Evolutionary conservation across 2,888 invertebrate species (phyloP), one percentile per base, ranked within the genome.

Genomic region (Luperina nickerlii): DNA sequence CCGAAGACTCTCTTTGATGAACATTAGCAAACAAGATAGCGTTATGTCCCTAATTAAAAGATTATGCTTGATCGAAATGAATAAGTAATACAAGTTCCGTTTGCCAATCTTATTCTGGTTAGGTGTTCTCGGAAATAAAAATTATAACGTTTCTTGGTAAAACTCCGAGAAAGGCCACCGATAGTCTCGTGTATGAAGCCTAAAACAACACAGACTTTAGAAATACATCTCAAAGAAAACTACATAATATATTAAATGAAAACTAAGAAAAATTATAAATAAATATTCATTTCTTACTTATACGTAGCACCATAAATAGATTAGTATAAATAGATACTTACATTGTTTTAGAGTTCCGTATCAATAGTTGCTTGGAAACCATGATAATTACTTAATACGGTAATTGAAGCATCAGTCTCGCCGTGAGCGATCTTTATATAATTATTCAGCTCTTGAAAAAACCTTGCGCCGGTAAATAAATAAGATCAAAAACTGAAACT

Each of bases 61-160:
- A 54, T 68, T 62, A 77, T 62, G 51, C 7, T 83, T 48, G 38
- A 83, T 83, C 45, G 24, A 83, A 77, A 80, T 63, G 8, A 38
- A 62, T 77, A 45, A 38, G 38, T 71, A 18, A 27, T 24, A 68
- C 15, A 48, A 38, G 38, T 48, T 48, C 8, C 54, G 8, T 77
- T 77, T 27, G 63, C 32, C 13, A 24, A 54, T 54, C 13, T 76
- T 54, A 67, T 45, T 54, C 5, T 3, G 45, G 57, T 54, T 27
- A 38, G 38, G 13, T 63, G 45, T 66, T 54, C 45, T 60, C 27
- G 24, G 71, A 84, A 72, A 68, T 72, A 48, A 32, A 27, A 63
- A 84, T 68, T 77, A 68, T 13, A 83, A 42, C 3, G 20, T 42
- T 48, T 48, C 69, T 68, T 2, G 9, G 32, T 27, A 20, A 15